Evolutionary conservation across 2,113 vertebrate genomes (phyloP).

Genomic region (Nycticryphes semicollaris): DNA sequence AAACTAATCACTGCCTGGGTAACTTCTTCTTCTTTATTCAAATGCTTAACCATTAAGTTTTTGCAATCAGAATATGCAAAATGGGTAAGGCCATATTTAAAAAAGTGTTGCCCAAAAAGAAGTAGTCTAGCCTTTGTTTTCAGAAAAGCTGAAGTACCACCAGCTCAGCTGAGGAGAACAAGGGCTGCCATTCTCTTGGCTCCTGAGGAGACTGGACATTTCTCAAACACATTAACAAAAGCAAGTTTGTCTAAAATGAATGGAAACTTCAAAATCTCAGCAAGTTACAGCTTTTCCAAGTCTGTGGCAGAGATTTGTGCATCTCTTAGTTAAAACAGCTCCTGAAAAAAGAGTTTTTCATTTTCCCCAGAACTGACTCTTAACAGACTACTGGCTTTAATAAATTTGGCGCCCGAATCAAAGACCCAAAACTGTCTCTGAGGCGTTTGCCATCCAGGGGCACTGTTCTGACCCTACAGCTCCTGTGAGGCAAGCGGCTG

Average conservation of each 20-base stretch:
- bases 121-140: background rate
- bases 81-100: background rate
- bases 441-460: background rate
- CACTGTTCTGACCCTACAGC: background rate
- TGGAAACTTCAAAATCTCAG: background rate
- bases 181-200: fast-evolving
- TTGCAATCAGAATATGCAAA: background rate
- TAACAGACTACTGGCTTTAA: background rate
- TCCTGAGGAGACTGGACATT: background rate
- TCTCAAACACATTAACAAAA: background rate
- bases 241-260: background rate
- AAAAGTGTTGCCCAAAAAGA: background rate
- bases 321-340: background rate
- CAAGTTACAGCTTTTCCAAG: background rate
- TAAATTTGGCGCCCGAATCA: background rate
- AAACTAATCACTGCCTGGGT: background rate
- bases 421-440: background rate
- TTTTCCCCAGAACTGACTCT: background rate
- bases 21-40: background rate
- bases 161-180: background rate
- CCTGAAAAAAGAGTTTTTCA: background rate
- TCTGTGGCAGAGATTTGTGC: background rate
- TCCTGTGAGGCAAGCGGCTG: background rate
- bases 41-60: background rate
- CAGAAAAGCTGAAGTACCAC: background rate